Evolutionary conservation across 2,888 invertebrate species (phyloP).

Genomic region (Micoletzkya japonica): DNA sequence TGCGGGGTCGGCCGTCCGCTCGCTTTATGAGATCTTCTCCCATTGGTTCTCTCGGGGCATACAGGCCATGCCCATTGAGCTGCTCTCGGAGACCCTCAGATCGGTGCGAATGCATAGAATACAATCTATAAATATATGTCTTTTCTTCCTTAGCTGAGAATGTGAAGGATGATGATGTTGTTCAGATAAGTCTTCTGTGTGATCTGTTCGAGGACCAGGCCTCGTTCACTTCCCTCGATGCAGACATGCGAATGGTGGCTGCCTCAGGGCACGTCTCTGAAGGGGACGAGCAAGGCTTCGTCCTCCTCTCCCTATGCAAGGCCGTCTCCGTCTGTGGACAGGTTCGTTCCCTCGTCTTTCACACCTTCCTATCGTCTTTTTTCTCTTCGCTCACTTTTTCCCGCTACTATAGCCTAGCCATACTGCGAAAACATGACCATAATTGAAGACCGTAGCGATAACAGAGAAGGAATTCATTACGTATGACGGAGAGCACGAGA

Average conservation of each 20-base stretch:
- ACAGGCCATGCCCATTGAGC: constrained; percentile 41
- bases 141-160: no score
- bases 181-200: constrained; percentile 44
- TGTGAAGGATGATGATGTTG: no score
- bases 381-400: no score
- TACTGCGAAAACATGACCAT: no score
- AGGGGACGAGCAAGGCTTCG: constrained; percentile 7
- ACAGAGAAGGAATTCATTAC: no score
- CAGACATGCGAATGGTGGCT: constrained; percentile 34
- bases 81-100: constrained; percentile 46
- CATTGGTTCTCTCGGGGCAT: constrained; percentile 59
- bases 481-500: no score
- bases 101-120: constrained; percentile 44
- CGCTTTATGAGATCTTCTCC: constrained; percentile 57
- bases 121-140: constrained; percentile 30
- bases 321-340: constrained; percentile 21
- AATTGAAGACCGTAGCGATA: no score
- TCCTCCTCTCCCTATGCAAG: background rate
- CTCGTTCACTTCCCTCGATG: constrained; percentile 47
- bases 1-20: constrained; percentile 54
- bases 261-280: background rate
- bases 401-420: no score
- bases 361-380: no score
- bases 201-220: constrained; percentile 57
- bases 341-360: background rate